A percentile compares a stretch with the other conserved stretches of the same genome.
Evolutionary conservation across 2,888 invertebrate genomes (phyloP).

Genomic region (Vesta saturnalis): DNA sequence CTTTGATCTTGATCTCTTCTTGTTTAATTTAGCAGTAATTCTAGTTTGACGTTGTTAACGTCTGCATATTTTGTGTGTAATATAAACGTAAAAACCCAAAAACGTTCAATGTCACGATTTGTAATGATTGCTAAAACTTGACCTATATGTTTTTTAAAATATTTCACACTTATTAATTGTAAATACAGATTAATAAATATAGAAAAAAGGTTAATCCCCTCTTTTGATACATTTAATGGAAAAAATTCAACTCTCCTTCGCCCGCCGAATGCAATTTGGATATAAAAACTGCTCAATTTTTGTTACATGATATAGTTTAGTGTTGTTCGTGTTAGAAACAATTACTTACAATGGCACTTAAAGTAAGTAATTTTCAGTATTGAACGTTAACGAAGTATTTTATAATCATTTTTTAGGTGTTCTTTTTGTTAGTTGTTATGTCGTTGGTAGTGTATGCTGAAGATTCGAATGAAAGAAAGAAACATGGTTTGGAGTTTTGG

Average conservation of each 20-base stretch:
- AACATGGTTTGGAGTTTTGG: slow-evolving; percentile 3
- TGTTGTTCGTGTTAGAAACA: background rate
- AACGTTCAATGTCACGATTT: background rate
- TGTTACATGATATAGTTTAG: background rate
- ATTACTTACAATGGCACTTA: background rate
- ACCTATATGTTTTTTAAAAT: background rate
- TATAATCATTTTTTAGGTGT: background rate
- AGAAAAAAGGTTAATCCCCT: background rate
- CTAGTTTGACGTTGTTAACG: background rate
- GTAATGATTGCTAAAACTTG: background rate
- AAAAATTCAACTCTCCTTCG: background rate
- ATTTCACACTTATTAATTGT: background rate
- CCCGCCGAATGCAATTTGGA: background rate
- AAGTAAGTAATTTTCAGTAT: slow-evolving; percentile 5
- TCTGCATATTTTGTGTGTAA: background rate
- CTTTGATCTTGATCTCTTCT: background rate
- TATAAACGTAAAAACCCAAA: slow-evolving; percentile 10
- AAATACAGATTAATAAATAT: background rate
- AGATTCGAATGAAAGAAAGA: background rate
- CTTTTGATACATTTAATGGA: background rate
- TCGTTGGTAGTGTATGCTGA: background rate
- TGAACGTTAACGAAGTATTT: too few species aligned
- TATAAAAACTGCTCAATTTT: background rate
- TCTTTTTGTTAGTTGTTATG: background rate
- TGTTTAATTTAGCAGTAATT: slow-evolving; percentile 3